Evolutionary conservation across 2,888 invertebrate species (phyloP), one percentile per base, ranked within the genome.

Genomic region (Clivina fossor): DNA sequence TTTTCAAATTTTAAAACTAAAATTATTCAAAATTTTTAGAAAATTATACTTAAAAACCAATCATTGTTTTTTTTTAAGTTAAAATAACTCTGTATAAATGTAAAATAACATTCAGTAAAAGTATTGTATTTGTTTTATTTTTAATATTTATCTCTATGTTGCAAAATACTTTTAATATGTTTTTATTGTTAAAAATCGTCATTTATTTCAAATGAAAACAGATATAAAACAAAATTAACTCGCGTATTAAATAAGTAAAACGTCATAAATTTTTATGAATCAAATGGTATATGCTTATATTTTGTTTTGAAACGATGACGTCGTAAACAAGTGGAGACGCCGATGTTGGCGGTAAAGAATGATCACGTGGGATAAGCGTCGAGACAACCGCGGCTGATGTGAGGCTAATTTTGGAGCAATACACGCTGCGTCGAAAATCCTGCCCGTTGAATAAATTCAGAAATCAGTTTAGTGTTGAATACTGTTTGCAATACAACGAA

Each of bases 401-500:
- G 41, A 38, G 13, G 16, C 50, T 50, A 50, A 50, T 50, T 50
- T 50, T 50, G 50, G 50, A 47, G 15, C 38, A 24, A 38, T 18
- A 37, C 28, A 8, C 30, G 41, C 47, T 32, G 19, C 33, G 47
- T n/a, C n/a, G 33, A 33, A 13, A 33, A 13, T 33, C 16, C 33
- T 33, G 33, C 16, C 33, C 33, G 33, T 15, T 15, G 16, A 16
- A 16, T 33, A 33, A 15, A 16, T 33, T 16, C 33, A 11, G 33
- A 4, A 16, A 13, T 16, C 16, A 33, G 33, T 33, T 33, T 8
- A 33, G 33, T 33, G 33, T 33, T 3, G 13, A 33, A 33, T 33
- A 33, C 11, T 8, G 8, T 26, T 9, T 9, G 8, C 7, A 26
- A 7, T 1, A 33, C 33, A n/a, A n/a, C n/a, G n/a, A n/a, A n/a